phyloP scores from a whole-genome alignment of 2,797 vertebrate genomes.

The Allobates femoralis region DNA sequence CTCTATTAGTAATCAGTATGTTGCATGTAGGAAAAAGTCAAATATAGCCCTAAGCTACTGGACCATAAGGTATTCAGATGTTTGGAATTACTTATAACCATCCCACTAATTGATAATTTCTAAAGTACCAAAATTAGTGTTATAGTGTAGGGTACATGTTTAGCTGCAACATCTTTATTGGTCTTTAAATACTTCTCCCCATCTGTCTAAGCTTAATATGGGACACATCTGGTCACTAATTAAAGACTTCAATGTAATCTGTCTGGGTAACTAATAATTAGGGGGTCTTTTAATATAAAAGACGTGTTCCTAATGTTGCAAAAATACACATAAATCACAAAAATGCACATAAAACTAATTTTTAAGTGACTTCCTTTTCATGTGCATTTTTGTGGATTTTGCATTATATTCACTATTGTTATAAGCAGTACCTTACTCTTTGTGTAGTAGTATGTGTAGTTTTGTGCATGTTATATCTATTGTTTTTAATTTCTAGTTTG shows the following conservation, averaged over 20 bases:
- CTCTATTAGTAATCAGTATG: neutral
- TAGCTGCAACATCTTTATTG: conserved; percentile 3
- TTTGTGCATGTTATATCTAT: too few relatives aligned
- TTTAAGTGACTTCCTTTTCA: too few relatives aligned
- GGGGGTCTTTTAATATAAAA: neutral
- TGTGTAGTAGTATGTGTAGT: too few relatives aligned
- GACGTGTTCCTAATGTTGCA: neutral
- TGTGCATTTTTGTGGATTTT: too few relatives aligned
- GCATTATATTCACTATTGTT: too few relatives aligned
- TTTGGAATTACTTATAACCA: neutral
- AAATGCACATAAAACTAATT: too few relatives aligned
- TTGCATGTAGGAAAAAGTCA: neutral
- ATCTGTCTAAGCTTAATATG: conserved; percentile 4
- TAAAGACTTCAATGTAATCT: conserved; percentile 21
- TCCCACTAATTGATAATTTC: neutral
- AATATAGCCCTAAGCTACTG: neutral
- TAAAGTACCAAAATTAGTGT: conserved; percentile 9
- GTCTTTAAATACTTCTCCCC: conserved; percentile 20
- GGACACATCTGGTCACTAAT: conserved; percentile 19
- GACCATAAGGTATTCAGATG: neutral
- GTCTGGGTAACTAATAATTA: conserved; percentile 8
- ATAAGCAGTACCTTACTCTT: too few relatives aligned
- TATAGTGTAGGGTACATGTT: neutral
- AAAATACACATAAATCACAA: too few relatives aligned
- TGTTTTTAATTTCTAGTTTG: too few relatives aligned